Evolutionary conservation across 2,113 vertebrate genomes (phyloP).

Genomic region (Dasyornis broadbenti): DNA sequence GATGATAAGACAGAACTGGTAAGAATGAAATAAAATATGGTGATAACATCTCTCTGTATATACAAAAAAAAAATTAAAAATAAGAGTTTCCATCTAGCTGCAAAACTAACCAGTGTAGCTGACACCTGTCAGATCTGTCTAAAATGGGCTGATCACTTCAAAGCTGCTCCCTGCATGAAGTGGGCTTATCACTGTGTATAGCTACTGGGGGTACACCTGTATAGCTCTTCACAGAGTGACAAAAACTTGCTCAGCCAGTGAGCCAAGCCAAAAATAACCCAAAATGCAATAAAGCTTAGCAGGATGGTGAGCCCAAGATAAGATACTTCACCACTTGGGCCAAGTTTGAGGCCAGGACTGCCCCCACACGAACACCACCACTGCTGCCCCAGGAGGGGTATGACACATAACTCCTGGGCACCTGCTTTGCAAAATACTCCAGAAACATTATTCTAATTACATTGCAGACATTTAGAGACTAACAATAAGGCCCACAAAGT

Average conservation of each 20-base stretch:
- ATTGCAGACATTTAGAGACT: background rate
- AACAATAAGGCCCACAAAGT: background rate
- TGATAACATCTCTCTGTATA: background rate
- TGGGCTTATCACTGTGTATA: background rate
- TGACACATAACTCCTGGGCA: accelerated
- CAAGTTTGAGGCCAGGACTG: background rate
- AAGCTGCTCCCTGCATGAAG: background rate
- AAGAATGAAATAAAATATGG: background rate
- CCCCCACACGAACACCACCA: background rate
- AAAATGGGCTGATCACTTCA: background rate
- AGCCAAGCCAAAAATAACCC: background rate
- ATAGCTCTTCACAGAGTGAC: background rate
- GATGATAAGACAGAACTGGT: background rate
- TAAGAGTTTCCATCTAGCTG: background rate
- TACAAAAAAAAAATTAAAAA: background rate
- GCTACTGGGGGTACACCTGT: background rate
- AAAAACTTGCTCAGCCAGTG: background rate
- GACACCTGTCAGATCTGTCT: background rate
- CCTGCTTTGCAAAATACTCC: background rate
- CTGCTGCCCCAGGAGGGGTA: background rate
- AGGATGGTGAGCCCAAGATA: background rate
- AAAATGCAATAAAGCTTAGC: background rate
- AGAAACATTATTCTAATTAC: background rate
- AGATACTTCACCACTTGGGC: background rate
- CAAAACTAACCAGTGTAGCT: background rate